Evolutionary conservation across 1,140 invertebrate species (phyloP), one percentile per base, ranked within the genome.

Genomic region (Paramacrobiotus metropolitanus): DNA sequence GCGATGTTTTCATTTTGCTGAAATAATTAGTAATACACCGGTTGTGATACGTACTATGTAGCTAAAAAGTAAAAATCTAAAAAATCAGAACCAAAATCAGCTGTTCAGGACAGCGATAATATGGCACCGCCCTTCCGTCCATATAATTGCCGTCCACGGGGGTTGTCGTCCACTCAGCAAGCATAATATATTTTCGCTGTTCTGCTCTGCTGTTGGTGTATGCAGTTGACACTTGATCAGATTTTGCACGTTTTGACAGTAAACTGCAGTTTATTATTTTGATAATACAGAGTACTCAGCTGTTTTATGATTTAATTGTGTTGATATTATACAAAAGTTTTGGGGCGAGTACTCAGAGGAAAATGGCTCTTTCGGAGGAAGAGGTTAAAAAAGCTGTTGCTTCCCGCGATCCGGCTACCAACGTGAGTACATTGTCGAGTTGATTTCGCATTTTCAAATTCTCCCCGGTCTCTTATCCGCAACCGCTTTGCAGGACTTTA

Each of bases 401-500:
- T 9, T n/a, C 34, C 9, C 9, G 34, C 45, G 77, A 81, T 70
- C 69, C 74, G 29, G 70, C 75, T 3, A 84, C 83, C 21, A 82
- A 81, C 72, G 82, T 80, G 73, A 66, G 28, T 64, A 29, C 28
- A 15, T 1, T 62, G 59, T 24, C 18, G 30, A n/a, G 21, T n/a
- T 55, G 28, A n/a, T 62, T 21, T 60, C 1, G 15, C n/a, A 21
- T 21, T 64, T 64, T 59, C 21, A 18, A 31, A 55, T 24, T 59
- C 44, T 20, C 4, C 24, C 60, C 64, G 31, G 44, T 40, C 18
- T 21, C 34, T 60, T 44, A 62, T 62, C 64, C 62, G n/a, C n/a
- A n/a, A n/a, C 64, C 61, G 60, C 62, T 66, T 78, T 74, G 31
- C 72, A 86, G 82, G 85, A 87, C 60, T 93, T 86, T 69, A 79